Conservation (phyloP, 2,797 vertebrate genomes). For the Danio aesculapii region DNA sequence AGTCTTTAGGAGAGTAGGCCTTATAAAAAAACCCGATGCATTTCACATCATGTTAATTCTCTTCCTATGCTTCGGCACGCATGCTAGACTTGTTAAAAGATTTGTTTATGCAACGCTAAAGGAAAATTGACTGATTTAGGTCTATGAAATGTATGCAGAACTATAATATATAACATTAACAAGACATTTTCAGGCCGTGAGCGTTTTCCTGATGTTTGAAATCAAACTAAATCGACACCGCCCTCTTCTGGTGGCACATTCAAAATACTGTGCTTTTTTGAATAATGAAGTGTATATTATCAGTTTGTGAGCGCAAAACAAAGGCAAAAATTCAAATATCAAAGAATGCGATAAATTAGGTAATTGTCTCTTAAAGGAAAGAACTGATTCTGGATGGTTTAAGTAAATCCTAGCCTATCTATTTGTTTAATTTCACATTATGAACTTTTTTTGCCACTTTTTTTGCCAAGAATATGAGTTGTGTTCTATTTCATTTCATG, state of each 20-base stretch:
- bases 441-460: too few species aligned
- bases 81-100: slow-evolving; percentile 32
- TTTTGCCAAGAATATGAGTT: too few species aligned
- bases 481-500: too few species aligned
- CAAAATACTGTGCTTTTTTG: not conserved
- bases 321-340: too few species aligned
- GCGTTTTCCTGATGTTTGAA: not conserved
- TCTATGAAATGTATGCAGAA: slow-evolving; percentile 48
- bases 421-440: too few species aligned
- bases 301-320: too few species aligned
- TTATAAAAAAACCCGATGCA: too few species aligned
- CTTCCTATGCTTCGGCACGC: slow-evolving; percentile 50
- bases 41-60: slow-evolving; percentile 11
- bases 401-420: too few species aligned
- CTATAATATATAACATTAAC: slow-evolving; percentile 44
- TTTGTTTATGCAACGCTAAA: slow-evolving; percentile 43
- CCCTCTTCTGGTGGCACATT: slow-evolving; percentile 49
- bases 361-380: too few species aligned
- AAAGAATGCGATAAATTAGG: too few species aligned
- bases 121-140: not conserved
- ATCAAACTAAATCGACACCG: slow-evolving; percentile 26
- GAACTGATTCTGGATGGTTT: too few species aligned
- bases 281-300: too few species aligned
- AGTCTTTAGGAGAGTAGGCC: slow-evolving; percentile 47
- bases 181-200: not conserved